These are phyloP conservation scores for Chrysolina americana DNA, from an alignment of 2,888 invertebrate genomes.

Conservation along the genomic window DNA sequence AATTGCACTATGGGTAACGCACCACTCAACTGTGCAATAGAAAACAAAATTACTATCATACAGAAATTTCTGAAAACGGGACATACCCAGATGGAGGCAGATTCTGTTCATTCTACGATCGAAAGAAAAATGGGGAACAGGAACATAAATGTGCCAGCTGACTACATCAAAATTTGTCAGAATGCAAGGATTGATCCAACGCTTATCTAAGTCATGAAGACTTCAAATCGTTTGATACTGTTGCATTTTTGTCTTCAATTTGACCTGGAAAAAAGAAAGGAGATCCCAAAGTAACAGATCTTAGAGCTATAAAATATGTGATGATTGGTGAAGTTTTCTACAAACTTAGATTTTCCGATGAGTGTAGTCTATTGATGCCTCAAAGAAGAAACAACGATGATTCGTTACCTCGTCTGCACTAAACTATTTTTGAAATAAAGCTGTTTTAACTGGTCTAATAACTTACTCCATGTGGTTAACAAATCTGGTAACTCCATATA, in stretches of 20 bases:
- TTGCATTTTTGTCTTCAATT: conserved; percentile 28
- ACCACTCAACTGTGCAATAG: conserved; percentile 27
- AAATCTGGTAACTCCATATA: conserved; percentile 18
- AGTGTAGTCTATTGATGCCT: conserved; percentile 15
- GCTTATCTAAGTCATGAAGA: neutral
- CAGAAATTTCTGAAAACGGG: conserved; percentile 32
- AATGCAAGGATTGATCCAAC: conserved; percentile 19
- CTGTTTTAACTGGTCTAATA: conserved; percentile 4
- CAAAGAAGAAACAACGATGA: conserved; percentile 4
- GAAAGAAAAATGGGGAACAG: conserved; percentile 23
- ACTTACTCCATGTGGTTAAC: conserved; percentile 13
- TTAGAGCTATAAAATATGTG: conserved; percentile 26
- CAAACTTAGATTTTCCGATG: conserved; percentile 19
- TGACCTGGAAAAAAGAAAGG: conserved; percentile 29
- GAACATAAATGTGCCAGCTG: too few species aligned
- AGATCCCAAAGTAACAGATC: conserved; percentile 34
- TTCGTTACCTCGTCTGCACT: conserved; percentile 5
- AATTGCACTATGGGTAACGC: conserved; percentile 33
- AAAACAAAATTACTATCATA: conserved; percentile 24
- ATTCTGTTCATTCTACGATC: conserved; percentile 29
- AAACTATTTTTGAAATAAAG: conserved; percentile 3
- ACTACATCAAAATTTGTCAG: conserved; percentile 25
- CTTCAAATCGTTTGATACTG: conserved; percentile 2
- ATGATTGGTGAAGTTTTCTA: conserved; percentile 1
- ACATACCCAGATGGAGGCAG: conserved; percentile 31